Conservation (phyloP, 2,888 invertebrate species). For the Nemurella pictetii region DNA sequence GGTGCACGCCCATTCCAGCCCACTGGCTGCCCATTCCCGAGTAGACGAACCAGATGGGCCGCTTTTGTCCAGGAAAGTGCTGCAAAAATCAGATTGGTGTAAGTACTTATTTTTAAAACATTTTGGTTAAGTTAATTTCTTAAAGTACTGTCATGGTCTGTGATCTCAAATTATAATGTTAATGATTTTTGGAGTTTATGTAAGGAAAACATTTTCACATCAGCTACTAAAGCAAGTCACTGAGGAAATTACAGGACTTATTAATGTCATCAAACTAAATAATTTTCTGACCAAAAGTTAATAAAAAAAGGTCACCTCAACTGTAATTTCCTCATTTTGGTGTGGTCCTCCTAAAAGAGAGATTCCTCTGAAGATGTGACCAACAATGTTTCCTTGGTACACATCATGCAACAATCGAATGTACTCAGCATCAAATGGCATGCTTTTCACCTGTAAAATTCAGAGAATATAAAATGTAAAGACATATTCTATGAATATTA, state of each 20-base stretch:
- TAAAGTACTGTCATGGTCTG: too few relatives aligned
- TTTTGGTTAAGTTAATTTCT: too few relatives aligned
- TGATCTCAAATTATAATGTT: too few relatives aligned
- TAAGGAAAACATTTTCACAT: too few relatives aligned
- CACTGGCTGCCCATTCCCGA: slow-evolving; percentile 79
- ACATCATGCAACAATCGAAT: slow-evolving; percentile 46
- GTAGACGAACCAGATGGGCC: slow-evolving; percentile 69
- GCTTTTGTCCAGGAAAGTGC: slow-evolving; percentile 41
- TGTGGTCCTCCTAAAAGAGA: slow-evolving; percentile 46
- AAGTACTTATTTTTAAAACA: too few relatives aligned
- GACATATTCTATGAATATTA: background rate
- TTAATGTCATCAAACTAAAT: too few relatives aligned
- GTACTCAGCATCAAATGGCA: slow-evolving; percentile 38
- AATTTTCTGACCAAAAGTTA: background rate
- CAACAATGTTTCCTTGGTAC: slow-evolving; percentile 46
- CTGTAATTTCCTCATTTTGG: background rate
- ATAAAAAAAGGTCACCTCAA: background rate
- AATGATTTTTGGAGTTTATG: too few relatives aligned
- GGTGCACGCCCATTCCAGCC: slow-evolving; percentile 66
- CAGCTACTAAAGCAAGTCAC: too few relatives aligned
- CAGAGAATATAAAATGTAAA: background rate
- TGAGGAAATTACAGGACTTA: too few relatives aligned
- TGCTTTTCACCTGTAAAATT: slow-evolving; percentile 32
- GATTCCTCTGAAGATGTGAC: slow-evolving; percentile 56
- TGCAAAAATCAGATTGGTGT: too few relatives aligned